Evolutionary conservation across 2,797 vertebrate species (phyloP).

Genomic region (Carcharodon carcharias): DNA sequence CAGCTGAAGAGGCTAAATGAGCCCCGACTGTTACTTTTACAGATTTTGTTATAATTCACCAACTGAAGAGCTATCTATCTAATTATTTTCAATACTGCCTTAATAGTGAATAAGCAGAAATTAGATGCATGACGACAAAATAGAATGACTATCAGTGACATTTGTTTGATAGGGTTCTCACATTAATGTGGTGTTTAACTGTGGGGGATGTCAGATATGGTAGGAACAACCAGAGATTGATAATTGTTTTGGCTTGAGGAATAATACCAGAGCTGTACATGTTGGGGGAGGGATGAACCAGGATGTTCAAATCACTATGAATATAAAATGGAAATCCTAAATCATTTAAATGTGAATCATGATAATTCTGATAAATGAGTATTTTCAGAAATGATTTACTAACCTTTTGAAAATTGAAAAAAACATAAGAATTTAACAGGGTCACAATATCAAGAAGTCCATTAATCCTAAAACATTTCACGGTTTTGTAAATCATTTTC

Average conservation of each 20-base stretch:
- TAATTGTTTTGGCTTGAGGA: constrained; percentile 27
- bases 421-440: background rate
- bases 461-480: background rate
- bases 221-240: background rate
- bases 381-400: background rate
- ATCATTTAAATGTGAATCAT: background rate
- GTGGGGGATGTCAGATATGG: constrained; percentile 24
- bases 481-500: background rate
- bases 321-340: background rate
- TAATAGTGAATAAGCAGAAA: constrained; percentile 47
- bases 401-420: background rate
- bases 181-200: constrained; percentile 19
- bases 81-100: constrained; percentile 53
- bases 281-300: background rate
- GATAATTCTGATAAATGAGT: background rate
- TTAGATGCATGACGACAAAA: constrained; percentile 46
- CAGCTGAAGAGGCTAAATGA: constrained; percentile 70
- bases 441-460: background rate
- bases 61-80: constrained; percentile 56
- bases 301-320: background rate
- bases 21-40: constrained; percentile 59
- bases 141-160: constrained; percentile 26
- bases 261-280: background rate
- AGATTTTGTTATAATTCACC: constrained; percentile 57
- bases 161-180: constrained; percentile 35